phyloP scores from a whole-genome alignment of 92 coral and sea anemone species.

The Siderastrea siderea region DNA sequence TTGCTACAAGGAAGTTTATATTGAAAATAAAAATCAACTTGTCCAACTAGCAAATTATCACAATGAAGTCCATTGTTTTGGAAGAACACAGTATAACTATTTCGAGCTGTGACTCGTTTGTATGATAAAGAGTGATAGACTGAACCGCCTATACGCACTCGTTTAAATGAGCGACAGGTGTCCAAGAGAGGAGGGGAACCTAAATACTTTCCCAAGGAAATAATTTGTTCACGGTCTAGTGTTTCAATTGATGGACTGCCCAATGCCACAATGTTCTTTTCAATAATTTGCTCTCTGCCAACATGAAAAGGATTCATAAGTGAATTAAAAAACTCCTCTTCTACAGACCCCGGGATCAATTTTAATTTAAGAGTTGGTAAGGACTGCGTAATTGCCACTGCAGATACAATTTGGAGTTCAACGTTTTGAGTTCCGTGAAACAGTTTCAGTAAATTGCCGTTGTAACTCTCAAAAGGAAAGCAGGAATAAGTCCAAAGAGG shows the following conservation, averaged over 20 bases:
- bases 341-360: not conserved
- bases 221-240: not conserved
- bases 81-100: not conserved
- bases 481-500: conserved; percentile 19
- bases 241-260: not conserved
- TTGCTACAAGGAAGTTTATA: conserved; percentile 17
- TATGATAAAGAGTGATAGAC: not conserved
- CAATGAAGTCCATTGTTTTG: not conserved
- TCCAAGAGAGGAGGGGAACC: not conserved
- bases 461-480: conserved; percentile 58
- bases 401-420: conserved; percentile 40
- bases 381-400: not conserved
- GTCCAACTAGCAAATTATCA: not conserved
- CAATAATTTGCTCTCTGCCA: not conserved
- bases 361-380: not conserved
- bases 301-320: not conserved
- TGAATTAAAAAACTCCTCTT: not conserved
- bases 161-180: not conserved
- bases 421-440: conserved; percentile 67
- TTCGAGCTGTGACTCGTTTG: not conserved
- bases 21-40: not conserved
- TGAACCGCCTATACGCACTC: not conserved
- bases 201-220: not conserved
- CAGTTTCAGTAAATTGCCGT: conserved; percentile 53
- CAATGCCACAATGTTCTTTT: not conserved